A percentile compares a stretch with the other conserved stretches of the same genome.
Conservation (phyloP, 2,797 vertebrate species). For the Microhierax caerulescens region DNA sequence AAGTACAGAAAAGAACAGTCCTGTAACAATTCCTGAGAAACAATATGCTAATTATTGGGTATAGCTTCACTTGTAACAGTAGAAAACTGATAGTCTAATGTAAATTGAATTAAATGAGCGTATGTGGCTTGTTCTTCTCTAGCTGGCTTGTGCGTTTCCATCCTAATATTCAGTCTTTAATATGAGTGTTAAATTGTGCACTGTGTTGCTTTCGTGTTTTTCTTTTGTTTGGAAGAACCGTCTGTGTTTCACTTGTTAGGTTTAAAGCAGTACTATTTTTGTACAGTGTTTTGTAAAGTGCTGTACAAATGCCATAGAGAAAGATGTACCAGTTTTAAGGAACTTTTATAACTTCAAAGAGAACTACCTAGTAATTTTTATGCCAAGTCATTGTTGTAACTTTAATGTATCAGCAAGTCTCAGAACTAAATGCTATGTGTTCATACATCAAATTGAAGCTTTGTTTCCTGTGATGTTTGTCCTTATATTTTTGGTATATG, state of each 20-base stretch:
- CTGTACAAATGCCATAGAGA: neutral
- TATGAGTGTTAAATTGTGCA: neutral
- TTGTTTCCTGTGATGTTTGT: neutral
- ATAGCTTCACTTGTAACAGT: neutral
- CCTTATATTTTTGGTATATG: neutral
- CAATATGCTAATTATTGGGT: neutral
- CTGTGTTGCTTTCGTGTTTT: neutral
- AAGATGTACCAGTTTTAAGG: neutral
- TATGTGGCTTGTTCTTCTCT: neutral
- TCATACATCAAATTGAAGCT: neutral
- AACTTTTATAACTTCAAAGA: neutral
- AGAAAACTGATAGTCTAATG: neutral
- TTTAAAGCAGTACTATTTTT: neutral
- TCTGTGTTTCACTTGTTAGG: neutral
- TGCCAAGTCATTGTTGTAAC: neutral
- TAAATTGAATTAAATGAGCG: neutral
- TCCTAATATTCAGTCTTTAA: neutral
- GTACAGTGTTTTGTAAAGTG: neutral
- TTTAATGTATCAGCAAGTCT: neutral
- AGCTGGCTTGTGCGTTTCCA: neutral
- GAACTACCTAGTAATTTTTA: neutral
- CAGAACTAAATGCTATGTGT: neutral
- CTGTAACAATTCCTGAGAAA: neutral
- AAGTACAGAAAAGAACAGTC: neutral
- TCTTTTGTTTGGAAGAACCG: neutral